A percentile compares a stretch with the other conserved stretches of the same genome.
Conservation (phyloP, 2,888 invertebrate genomes). For the Drosophila mulleri region DNA sequence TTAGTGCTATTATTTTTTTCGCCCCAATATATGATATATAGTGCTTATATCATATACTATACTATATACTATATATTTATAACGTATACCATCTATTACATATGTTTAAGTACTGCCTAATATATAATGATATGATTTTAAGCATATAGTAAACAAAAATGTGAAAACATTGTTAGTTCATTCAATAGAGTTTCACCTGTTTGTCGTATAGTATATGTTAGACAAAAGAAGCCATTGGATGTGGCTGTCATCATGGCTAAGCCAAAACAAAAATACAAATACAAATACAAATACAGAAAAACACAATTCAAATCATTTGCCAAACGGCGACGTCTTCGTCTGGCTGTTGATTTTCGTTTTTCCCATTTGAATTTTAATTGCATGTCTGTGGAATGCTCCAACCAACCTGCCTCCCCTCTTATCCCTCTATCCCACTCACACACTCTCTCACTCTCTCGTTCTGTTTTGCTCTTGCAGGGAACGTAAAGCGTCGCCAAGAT, state of each 20-base stretch:
- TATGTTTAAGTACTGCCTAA: neutral
- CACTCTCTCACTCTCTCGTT: neutral
- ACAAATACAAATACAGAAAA: no score
- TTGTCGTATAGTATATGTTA: conserved; percentile 23
- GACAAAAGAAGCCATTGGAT: conserved; percentile 56
- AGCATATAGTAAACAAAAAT: no score
- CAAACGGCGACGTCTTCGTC: conserved; percentile 38
- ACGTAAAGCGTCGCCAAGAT: conserved; percentile 85
- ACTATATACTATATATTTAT: no score
- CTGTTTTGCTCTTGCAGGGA: conserved; percentile 52
- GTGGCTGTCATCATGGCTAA: conserved; percentile 26
- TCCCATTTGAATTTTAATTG: conserved; percentile 70
- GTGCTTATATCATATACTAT: no score
- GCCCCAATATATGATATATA: neutral
- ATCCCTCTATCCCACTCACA: neutral
- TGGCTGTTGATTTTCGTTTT: conserved; percentile 25
- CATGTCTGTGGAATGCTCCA: conserved; percentile 62
- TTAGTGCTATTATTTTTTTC: neutral
- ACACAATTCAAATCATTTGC: conserved; percentile 33
- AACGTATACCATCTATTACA: no score
- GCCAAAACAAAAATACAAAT: conserved; percentile 24
- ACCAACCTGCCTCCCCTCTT: conserved; percentile 31
- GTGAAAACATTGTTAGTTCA: neutral
- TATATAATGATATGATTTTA: neutral
- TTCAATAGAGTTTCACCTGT: conserved; percentile 2